Conservation (phyloP, 2,797 vertebrate genomes). For the Yasuhikotakia modesta region DNA sequence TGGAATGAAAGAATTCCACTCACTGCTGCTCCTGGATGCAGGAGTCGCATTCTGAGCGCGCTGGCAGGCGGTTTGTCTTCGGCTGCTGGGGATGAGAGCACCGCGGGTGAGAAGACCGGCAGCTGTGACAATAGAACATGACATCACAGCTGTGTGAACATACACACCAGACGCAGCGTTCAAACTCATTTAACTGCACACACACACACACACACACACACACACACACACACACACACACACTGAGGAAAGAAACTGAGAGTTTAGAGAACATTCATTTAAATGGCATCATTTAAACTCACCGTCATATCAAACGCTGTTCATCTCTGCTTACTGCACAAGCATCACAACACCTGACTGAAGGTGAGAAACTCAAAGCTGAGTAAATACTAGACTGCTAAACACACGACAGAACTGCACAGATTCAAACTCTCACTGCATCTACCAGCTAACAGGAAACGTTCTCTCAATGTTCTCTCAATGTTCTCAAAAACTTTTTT, state of each 20-base stretch:
- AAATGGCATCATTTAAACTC: constrained; percentile 16
- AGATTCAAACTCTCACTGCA: constrained; percentile 18
- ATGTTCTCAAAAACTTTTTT: no score
- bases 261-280: not conserved
- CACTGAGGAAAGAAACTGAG: no score
- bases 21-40: constrained; percentile 75
- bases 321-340: constrained; percentile 19
- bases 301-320: constrained; percentile 48
- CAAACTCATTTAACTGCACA: constrained; percentile 63
- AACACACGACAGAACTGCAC: constrained; percentile 33
- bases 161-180: constrained; percentile 63
- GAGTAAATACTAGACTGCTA: constrained; percentile 5
- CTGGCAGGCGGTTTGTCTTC: constrained; percentile 83
- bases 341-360: constrained; percentile 25
- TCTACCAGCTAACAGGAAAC: no score
- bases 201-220: constrained; percentile 63
- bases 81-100: constrained; percentile 56
- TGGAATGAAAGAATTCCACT: constrained; percentile 80
- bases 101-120: constrained; percentile 63
- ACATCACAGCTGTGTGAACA: constrained; percentile 65
- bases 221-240: constrained; percentile 59
- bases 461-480: no score
- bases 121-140: constrained; percentile 67
- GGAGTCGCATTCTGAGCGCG: constrained; percentile 79
- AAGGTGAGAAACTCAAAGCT: constrained; percentile 22